Conservation (phyloP, 2,113 vertebrate species). For the Solenodon paradoxus region DNA sequence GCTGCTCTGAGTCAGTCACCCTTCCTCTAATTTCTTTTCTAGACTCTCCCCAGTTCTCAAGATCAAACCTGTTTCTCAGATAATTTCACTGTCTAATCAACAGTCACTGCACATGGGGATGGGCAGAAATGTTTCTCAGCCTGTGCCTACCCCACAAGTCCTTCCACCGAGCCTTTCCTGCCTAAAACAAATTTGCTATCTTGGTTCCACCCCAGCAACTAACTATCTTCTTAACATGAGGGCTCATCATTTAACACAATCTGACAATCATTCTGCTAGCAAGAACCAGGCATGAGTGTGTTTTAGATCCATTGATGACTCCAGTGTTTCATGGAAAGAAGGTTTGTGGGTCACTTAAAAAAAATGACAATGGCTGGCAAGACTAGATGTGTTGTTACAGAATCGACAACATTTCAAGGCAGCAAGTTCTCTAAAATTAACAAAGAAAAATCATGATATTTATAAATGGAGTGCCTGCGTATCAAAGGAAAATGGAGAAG, state of each 20-base stretch:
- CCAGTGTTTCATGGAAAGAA: fast-evolving
- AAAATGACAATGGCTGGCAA: neutral
- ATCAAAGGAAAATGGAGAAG: neutral
- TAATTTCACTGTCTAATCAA: slow-evolving; percentile 48
- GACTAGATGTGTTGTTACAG: neutral
- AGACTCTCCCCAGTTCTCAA: slow-evolving; percentile 5
- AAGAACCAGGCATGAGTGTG: neutral
- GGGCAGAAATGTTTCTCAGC: neutral
- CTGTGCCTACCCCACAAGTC: neutral
- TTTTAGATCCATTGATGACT: neutral
- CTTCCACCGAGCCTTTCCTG: neutral
- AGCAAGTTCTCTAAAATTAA: neutral
- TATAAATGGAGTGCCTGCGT: neutral
- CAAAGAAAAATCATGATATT: neutral
- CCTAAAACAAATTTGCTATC: neutral
- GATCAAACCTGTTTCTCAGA: slow-evolving; percentile 56
- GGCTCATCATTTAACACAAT: neutral
- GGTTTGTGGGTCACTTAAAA: neutral
- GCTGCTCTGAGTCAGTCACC: slow-evolving; percentile 4
- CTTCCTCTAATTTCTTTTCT: slow-evolving; percentile 37
- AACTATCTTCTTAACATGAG: neutral
- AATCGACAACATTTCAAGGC: neutral
- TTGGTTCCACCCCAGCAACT: neutral
- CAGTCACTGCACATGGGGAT: neutral
- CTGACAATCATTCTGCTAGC: neutral